phyloP scores from a whole-genome alignment of 2,113 vertebrate species.

The Lanius ludovicianus region DNA sequence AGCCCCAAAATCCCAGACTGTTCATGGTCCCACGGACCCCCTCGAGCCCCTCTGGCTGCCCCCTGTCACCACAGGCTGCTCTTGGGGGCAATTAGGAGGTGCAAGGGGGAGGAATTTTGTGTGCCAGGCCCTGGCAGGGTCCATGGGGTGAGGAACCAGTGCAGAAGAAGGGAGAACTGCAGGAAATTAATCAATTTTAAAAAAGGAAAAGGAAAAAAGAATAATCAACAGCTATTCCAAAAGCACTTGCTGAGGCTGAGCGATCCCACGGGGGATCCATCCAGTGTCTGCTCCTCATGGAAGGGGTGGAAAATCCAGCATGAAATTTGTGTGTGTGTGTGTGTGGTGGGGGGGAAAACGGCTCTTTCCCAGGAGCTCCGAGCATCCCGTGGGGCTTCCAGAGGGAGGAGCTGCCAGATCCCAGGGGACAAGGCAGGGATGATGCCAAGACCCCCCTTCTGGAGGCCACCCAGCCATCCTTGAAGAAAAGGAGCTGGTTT shows the following conservation, averaged over 20 bases:
- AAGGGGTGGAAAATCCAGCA: neutral
- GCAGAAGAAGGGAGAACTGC: neutral
- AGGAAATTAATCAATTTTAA: neutral
- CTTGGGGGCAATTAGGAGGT: neutral
- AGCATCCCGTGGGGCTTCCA: neutral
- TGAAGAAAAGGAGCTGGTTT: neutral
- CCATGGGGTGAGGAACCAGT: accelerated
- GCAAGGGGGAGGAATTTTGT: neutral
- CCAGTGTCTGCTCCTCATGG: neutral
- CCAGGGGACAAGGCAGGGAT: accelerated
- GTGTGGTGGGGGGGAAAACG: accelerated
- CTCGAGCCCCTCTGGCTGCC: neutral
- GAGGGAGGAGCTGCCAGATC: neutral
- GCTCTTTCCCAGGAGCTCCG: neutral
- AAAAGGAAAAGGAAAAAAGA: neutral
- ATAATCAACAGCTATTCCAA: neutral
- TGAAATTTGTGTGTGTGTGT: neutral
- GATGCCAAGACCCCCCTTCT: accelerated
- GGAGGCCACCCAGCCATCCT: neutral
- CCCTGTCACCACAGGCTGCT: neutral
- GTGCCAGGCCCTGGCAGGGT: neutral
- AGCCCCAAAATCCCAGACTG: neutral
- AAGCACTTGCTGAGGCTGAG: neutral
- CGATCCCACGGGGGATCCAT: neutral
- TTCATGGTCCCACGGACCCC: accelerated